These are phyloP conservation scores for Heliconius ismenius DNA, from an alignment of 2,888 invertebrate genomes.

Conservation along the genomic window DNA sequence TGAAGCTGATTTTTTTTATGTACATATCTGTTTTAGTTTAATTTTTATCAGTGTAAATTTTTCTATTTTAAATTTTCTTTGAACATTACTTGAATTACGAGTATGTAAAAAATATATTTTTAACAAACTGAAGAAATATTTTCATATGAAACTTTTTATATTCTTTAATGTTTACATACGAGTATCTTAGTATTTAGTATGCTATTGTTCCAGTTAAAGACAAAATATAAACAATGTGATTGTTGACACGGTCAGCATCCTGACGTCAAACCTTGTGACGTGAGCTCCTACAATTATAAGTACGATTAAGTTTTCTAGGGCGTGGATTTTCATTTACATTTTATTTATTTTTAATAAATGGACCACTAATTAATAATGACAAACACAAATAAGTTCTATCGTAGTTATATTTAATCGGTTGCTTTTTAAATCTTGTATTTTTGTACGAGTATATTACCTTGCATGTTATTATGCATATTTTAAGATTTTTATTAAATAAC, in stretches of 20 bases:
- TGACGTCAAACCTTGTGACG: slow-evolving; percentile 32
- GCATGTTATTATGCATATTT: no score
- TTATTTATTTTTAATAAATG: not conserved
- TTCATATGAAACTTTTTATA: no score
- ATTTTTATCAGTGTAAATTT: no score
- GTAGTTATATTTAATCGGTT: not conserved
- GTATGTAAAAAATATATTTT: not conserved
- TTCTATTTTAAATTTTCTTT: no score
- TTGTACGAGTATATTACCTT: no score
- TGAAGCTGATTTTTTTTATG: no score
- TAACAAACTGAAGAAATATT: not conserved
- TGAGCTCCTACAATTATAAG: not conserved
- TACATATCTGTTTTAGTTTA: no score
- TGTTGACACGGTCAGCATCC: slow-evolving; percentile 20
- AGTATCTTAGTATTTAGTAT: not conserved
- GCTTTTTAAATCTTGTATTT: no score
- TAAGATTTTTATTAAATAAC: no score
- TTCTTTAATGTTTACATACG: not conserved
- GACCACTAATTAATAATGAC: not conserved
- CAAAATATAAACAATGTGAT: slow-evolving; percentile 5
- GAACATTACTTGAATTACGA: not conserved
- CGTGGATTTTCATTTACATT: not conserved
- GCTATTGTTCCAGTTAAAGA: slow-evolving; percentile 14
- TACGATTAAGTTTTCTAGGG: slow-evolving; percentile 11
- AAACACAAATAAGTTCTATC: not conserved